Evolutionary conservation across 1,140 invertebrate species (phyloP).

Genomic region (Hestina assimilis): DNA sequence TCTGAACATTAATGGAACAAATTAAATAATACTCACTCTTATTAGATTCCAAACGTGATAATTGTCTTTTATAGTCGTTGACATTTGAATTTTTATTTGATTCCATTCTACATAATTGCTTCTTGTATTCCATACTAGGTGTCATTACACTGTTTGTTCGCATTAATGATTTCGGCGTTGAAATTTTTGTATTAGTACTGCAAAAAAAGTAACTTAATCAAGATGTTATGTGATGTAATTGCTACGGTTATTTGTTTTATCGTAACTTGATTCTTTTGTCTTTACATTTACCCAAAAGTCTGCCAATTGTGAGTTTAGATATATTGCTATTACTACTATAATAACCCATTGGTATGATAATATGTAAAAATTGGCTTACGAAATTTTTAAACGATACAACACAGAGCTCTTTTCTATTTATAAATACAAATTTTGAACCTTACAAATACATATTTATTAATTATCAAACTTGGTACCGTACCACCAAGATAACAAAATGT

Average conservation of each 20-base stretch:
- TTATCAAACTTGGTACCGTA: no score
- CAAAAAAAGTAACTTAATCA: neutral
- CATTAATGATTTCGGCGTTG: constrained; percentile 92
- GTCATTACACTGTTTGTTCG: constrained; percentile 92
- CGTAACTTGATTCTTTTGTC: no score
- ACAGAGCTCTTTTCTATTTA: no score
- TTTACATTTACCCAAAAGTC: no score
- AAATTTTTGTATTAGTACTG: constrained; percentile 65
- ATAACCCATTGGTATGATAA: no score
- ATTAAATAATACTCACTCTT: constrained; percentile 46
- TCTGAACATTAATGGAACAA: neutral
- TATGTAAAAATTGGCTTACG: no score
- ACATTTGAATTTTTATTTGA: constrained; percentile 79
- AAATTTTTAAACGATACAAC: no score
- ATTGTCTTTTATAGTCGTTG: constrained; percentile 36
- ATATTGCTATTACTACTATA: no score
- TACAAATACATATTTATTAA: no score
- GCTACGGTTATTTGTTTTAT: neutral
- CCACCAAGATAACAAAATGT: no score
- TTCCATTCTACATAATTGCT: constrained; percentile 83
- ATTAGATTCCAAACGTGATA: constrained; percentile 44
- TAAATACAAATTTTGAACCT: no score
- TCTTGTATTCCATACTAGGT: constrained; percentile 75
- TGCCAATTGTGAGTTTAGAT: no score
- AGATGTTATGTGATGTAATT: neutral